These are phyloP conservation scores for Tragulus kanchil DNA, from an alignment of 2,113 vertebrate genomes.

Conservation along the genomic window DNA sequence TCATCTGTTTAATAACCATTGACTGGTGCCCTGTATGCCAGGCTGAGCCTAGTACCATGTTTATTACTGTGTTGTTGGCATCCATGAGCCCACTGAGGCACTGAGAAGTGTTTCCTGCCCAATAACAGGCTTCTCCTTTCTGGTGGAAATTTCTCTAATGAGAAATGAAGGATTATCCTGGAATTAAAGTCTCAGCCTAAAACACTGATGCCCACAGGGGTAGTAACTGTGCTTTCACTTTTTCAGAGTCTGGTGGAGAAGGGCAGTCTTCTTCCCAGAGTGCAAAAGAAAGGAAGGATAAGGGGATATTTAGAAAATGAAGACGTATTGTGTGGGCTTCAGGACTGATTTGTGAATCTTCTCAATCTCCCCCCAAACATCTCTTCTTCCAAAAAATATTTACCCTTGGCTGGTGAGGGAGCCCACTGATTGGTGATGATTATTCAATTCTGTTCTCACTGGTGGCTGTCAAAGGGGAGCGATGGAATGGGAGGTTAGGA, in stretches of 20 bases:
- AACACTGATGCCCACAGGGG: neutral
- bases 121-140: neutral
- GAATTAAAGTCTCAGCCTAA: neutral
- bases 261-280: neutral
- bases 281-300: neutral
- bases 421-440: neutral
- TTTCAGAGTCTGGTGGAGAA: neutral
- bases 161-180: neutral
- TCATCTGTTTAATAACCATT: rapidly evolving
- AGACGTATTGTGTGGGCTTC: neutral
- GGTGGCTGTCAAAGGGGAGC: neutral
- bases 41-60: neutral
- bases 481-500: neutral
- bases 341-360: neutral
- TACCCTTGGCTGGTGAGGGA: neutral
- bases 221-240: neutral
- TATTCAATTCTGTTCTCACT: neutral
- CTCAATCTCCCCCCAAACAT: neutral
- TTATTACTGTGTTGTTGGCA: neutral
- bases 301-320: neutral
- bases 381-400: neutral
- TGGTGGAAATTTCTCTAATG: constrained; percentile 15
- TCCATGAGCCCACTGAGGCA: neutral
- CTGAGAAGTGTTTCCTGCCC: neutral
- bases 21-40: neutral